Evolutionary conservation across 2,888 invertebrate genomes (phyloP).

Genomic region (Drosophila anceps): DNA sequence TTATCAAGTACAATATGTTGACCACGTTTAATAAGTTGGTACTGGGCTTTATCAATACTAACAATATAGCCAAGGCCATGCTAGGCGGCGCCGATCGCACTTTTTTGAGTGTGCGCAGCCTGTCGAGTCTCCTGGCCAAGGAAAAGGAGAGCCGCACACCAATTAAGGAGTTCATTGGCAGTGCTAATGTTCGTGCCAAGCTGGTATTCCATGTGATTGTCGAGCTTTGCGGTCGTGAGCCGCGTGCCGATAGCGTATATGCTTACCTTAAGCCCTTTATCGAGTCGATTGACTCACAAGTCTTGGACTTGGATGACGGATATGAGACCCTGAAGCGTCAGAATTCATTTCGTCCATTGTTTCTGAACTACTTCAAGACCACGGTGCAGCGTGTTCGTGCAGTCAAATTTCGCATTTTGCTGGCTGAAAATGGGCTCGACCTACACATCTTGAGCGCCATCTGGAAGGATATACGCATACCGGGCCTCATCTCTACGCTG

Average conservation of each 20-base stretch:
- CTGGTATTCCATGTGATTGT: not conserved
- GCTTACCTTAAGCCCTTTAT: not conserved
- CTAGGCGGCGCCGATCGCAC: not conserved
- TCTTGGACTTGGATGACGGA: not conserved
- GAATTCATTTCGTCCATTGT: not conserved
- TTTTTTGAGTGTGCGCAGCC: not conserved
- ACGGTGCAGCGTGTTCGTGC: slow-evolving; percentile 4
- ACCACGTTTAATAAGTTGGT: not conserved
- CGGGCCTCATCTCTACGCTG: not conserved
- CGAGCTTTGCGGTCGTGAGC: not conserved
- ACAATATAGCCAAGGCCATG: not conserved
- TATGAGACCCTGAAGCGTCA: not conserved
- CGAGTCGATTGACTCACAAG: not conserved
- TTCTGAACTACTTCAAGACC: not conserved
- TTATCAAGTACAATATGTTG: not conserved
- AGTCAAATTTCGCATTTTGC: slow-evolving; percentile 4
- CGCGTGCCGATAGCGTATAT: accelerated
- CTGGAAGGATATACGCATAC: not conserved
- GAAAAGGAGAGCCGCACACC: not conserved
- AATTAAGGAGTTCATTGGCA: not conserved
- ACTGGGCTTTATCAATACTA: slow-evolving; percentile 1
- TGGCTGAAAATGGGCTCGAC: not conserved
- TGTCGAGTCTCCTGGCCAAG: not conserved
- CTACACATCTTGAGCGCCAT: not conserved
- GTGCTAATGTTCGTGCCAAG: not conserved